Percentiles rank a stretch among this genome's conserved stretches.
phyloP scores from a whole-genome alignment of 2,113 vertebrate species.

The Piprites chloris region DNA sequence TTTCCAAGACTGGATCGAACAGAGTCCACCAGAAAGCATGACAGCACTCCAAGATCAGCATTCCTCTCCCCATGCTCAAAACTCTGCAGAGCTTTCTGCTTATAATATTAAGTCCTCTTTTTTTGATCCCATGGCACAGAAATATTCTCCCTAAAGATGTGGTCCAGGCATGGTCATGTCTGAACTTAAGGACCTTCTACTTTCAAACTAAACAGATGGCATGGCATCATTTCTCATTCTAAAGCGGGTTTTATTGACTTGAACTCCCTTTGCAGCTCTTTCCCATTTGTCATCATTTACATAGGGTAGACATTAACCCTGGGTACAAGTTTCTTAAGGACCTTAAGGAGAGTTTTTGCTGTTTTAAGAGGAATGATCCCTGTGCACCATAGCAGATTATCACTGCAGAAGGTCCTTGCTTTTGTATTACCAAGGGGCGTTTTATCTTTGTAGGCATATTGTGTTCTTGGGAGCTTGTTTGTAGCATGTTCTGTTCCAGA shows the following conservation, averaged over 20 bases:
- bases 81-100: not conserved
- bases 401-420: not conserved
- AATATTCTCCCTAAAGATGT: not conserved
- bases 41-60: not conserved
- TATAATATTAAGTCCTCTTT: not conserved
- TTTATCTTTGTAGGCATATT: not conserved
- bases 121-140: not conserved
- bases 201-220: not conserved
- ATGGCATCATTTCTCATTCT: not conserved
- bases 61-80: not conserved
- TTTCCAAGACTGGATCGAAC: not conserved
- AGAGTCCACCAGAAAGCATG: not conserved
- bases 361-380: not conserved
- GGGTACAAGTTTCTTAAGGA: not conserved
- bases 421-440: not conserved
- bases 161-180: not conserved
- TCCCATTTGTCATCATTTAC: not conserved
- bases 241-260: not conserved
- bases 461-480: not conserved
- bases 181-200: not conserved
- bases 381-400: not conserved
- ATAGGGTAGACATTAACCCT: not conserved
- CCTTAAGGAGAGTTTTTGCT: not conserved
- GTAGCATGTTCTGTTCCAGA: not conserved
- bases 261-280: not conserved